Percentiles rank a stretch among this genome's conserved stretches.
These are phyloP conservation scores for Andrena bicolor DNA, from an alignment of 2,888 invertebrate species.

Conservation along the genomic window DNA sequence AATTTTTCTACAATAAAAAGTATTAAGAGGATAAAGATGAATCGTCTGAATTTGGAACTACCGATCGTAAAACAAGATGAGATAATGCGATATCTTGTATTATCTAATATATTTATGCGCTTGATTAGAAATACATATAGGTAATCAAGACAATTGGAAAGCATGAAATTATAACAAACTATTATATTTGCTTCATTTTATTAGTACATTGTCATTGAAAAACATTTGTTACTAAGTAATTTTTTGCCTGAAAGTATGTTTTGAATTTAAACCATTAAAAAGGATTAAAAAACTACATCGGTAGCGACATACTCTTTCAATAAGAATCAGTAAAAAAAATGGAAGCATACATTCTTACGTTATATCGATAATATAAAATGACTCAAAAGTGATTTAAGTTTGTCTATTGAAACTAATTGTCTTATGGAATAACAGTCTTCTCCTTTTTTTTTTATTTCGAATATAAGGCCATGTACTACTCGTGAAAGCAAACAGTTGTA, in stretches of 20 bases:
- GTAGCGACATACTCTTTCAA: constrained; percentile 31
- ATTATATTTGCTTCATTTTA: constrained; percentile 47
- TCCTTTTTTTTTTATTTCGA: neutral
- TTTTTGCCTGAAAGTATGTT: constrained; percentile 39
- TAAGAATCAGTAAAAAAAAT: constrained; percentile 41
- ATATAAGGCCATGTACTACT: constrained; percentile 2
- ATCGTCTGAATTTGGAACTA: neutral
- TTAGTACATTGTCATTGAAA: constrained; percentile 42
- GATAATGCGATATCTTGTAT: neutral
- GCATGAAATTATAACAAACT: constrained; percentile 42
- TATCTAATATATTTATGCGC: too few species aligned
- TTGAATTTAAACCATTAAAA: constrained; percentile 31
- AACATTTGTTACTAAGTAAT: constrained; percentile 47
- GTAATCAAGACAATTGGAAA: neutral
- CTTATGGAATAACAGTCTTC: constrained; percentile 6
- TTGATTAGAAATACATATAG: neutral
- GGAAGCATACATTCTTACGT: constrained; percentile 41
- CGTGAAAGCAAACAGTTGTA: neutral
- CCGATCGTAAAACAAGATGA: neutral
- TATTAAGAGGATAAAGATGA: neutral
- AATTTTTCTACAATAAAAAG: constrained; percentile 9
- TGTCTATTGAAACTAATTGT: constrained; percentile 16
- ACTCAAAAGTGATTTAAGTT: constrained; percentile 21
- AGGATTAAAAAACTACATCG: constrained; percentile 42
- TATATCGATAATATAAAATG: constrained; percentile 32